phyloP scores from a whole-genome alignment of 2,113 vertebrate genomes.

The Fregata magnificens region DNA sequence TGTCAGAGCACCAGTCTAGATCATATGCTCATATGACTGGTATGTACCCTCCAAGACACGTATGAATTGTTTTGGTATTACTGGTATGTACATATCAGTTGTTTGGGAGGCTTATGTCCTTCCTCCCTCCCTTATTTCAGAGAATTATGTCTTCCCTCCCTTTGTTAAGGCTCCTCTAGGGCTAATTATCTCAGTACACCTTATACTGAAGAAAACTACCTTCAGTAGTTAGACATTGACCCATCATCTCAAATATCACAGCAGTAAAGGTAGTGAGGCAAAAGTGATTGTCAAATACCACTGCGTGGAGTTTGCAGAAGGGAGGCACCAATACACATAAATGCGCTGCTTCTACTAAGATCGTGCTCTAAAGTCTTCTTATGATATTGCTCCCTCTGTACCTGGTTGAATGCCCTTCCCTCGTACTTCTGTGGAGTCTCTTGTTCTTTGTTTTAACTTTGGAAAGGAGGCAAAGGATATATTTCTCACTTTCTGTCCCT shows the following conservation, averaged over 20 bases:
- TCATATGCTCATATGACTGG: no score
- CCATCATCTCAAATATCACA: not conserved
- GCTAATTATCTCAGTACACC: no score
- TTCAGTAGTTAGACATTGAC: no score
- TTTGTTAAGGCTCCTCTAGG: no score
- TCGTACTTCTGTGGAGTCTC: not conserved
- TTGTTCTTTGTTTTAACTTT: not conserved
- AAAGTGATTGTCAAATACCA: not conserved
- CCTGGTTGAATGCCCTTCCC: not conserved
- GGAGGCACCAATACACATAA: not conserved
- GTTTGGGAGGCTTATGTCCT: no score
- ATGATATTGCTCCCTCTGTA: not conserved
- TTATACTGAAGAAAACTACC: no score
- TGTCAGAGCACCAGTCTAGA: no score
- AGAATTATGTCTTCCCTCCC: no score
- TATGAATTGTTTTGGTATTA: no score
- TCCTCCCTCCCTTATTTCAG: no score
- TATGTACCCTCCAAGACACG: no score
- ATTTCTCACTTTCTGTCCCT: not conserved
- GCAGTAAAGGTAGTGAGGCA: not conserved
- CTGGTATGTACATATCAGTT: no score
- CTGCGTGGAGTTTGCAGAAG: not conserved
- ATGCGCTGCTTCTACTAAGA: not conserved
- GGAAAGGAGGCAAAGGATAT: not conserved
- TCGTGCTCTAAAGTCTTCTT: not conserved